Evolutionary conservation across 1,140 invertebrate genomes (phyloP), one percentile per base, ranked within the genome.

Genomic region (Heliconius hermathena): DNA sequence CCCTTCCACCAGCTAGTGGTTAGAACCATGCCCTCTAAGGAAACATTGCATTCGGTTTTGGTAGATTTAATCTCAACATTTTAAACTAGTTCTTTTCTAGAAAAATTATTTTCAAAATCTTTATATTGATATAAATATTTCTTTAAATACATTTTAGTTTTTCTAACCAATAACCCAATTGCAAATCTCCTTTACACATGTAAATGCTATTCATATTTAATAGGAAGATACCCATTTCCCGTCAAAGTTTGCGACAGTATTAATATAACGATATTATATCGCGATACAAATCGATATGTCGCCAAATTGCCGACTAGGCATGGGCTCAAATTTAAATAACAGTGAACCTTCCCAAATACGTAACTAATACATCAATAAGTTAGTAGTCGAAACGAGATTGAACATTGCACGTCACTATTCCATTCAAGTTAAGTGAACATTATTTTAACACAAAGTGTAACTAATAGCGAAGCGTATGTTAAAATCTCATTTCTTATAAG

Each of bases 321-420:
- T 66, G 60, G 60, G 26, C 11, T 66, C 60, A 26, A 29, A 66
- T 66, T 66, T 66, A 66, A 29, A 26, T 13, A 66, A 29, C 26
- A 29, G 33, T 57, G 54, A 46, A 46, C 29, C 29, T 46, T 52
- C 70, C 71, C 52, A 66, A 71, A 38, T 26, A 73, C 60, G 49
- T 33, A 46, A 71, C 49, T 57, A 66, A 81, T 73, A 85, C 77
- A 88, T 83, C 80, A 82, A 83, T 87, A 85, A 83, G 83, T 90
- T 89, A 91, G 87, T 88, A 83, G 74, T 82, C 77, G 83, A 82
- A 81, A 89, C 84, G 89, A 90, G 90, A 90, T 84, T 88, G 88
- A 88, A 88, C 85, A 77, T 84, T 85, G 81, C 82, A 83, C 82
- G 78, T 83, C 82, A 83, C 79, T 81, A 79, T 54, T 71, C 74